These are phyloP conservation scores for Ametastegia equiseti DNA, from an alignment of 2,888 invertebrate species.

Conservation along the genomic window DNA sequence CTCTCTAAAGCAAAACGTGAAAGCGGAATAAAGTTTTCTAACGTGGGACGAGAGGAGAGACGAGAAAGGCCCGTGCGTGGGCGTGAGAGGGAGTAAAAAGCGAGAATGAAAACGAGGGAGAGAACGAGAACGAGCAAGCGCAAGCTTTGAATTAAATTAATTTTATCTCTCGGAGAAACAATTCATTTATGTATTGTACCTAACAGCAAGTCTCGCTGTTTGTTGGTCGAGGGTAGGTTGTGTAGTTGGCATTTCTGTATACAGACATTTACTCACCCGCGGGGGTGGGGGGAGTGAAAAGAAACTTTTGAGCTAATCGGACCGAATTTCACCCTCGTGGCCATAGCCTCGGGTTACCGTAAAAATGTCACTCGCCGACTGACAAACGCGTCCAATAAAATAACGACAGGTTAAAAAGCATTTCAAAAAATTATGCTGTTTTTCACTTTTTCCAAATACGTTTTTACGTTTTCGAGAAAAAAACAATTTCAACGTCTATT, in stretches of 20 bases:
- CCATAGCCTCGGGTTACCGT: neutral
- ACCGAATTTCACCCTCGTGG: slow-evolving; percentile 29
- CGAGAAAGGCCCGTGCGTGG: slow-evolving; percentile 27
- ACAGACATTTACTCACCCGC: neutral
- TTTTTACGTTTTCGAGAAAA: too few species aligned
- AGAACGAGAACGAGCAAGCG: slow-evolving; percentile 26
- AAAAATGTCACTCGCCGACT: neutral
- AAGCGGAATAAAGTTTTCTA: slow-evolving; percentile 25
- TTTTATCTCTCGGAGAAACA: slow-evolving; percentile 38
- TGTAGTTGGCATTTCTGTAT: neutral
- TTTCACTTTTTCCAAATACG: too few species aligned
- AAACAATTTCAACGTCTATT: too few species aligned
- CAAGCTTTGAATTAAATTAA: slow-evolving; percentile 46
- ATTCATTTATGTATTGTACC: slow-evolving; percentile 38
- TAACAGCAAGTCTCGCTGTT: neutral
- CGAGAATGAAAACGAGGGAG: slow-evolving; percentile 38
- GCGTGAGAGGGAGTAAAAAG: slow-evolving; percentile 47
- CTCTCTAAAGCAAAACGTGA: neutral
- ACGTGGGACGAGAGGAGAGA: slow-evolving; percentile 29
- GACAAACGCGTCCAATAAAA: too few species aligned
- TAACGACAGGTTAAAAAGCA: too few species aligned
- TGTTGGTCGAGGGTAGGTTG: neutral
- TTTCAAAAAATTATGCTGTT: too few species aligned
- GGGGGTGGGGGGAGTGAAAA: too few species aligned
- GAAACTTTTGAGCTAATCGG: slow-evolving; percentile 19